Base-by-base conservation (phyloP, 2,113 vertebrate genomes). In the Ictidomys tridecemlineatus region DNA sequence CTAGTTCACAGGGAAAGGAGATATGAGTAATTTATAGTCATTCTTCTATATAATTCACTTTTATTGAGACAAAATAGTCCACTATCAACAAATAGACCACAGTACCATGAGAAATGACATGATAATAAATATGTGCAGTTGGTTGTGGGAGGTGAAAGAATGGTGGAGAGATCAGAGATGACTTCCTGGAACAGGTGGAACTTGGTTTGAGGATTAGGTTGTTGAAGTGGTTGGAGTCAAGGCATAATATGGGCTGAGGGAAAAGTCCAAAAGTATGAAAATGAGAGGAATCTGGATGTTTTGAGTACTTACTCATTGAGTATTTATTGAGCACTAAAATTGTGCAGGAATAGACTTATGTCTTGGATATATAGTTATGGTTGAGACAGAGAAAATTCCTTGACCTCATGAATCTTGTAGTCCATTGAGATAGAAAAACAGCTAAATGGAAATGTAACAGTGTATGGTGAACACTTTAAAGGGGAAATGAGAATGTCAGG, bases 381-480 rank as follows among this genome's bases (percentile, higher is more conserved):
- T 53, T 39, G 32, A 72, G 22, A 34, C 28, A 24, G 51, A 24
- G 51, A 93, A 53, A 10, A 30, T 1, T 82, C 28, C 14, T 76
- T 93, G 45, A n/a, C 70, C 34, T 85, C 53, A 67, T 73, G 53
- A 77, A 53, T 73, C 10, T 39, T 85, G 34, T 4, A 37, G 53
- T 70, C 76, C 82, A 9, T 39, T 85, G 51, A 74, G 18, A 56
- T 39, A 91, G 48, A 88, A 45, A 73, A 58, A 73, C 22, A 82
- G 6, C 9, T 73, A 83, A 91, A 56, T 37, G 37, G 28, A 89
- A 97, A 94, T 67, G 39, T 94, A 89, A 77, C 42, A 93, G 42
- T 45, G 6, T 89, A 18, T 78, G 20, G 67, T 48, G 86, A 78
- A 30, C 34, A 42, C 39, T 92, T 72, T 78, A n/a, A 73, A 92